Evolutionary conservation across 2,797 vertebrate genomes (phyloP).

Genomic region (Tenualosa ilisha): DNA sequence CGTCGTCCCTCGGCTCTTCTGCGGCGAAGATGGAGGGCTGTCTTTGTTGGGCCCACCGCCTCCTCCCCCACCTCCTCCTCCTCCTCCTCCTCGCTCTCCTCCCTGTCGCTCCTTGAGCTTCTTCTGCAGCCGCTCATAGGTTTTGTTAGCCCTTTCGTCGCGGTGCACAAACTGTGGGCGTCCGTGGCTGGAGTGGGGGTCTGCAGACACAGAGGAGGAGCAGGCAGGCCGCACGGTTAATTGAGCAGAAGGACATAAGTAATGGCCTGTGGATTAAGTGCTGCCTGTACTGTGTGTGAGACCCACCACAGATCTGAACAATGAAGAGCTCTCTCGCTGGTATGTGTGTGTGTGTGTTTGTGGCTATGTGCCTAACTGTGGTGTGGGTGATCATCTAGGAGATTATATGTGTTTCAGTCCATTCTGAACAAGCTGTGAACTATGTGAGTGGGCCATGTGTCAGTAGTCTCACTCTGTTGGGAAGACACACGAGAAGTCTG

Average conservation of each 20-base stretch:
- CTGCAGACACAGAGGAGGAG: constrained; percentile 70
- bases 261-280: not conserved
- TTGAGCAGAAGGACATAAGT: not conserved
- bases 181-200: constrained; percentile 86
- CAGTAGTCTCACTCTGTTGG: not conserved
- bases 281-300: not conserved
- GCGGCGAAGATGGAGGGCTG: constrained; percentile 90
- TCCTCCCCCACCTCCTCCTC: constrained; percentile 71
- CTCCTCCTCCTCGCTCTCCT: constrained; percentile 72
- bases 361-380: not conserved
- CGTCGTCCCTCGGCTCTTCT: constrained; percentile 81
- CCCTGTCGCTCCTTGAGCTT: constrained; percentile 92
- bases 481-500: not conserved
- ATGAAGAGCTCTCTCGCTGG: not conserved
- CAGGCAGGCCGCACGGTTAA: not conserved
- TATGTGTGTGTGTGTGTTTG: not conserved
- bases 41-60: constrained; percentile 83
- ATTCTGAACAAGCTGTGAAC: not conserved
- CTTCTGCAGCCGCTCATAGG: constrained; percentile 93
- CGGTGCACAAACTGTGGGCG: constrained; percentile 83
- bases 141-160: constrained; percentile 95
- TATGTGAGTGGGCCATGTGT: not conserved
- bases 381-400: not conserved
- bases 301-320: not conserved
- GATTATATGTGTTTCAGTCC: not conserved